These are phyloP conservation scores for Anniella stebbinsi DNA, from an alignment of 2,797 vertebrate species.

Conservation along the genomic window DNA sequence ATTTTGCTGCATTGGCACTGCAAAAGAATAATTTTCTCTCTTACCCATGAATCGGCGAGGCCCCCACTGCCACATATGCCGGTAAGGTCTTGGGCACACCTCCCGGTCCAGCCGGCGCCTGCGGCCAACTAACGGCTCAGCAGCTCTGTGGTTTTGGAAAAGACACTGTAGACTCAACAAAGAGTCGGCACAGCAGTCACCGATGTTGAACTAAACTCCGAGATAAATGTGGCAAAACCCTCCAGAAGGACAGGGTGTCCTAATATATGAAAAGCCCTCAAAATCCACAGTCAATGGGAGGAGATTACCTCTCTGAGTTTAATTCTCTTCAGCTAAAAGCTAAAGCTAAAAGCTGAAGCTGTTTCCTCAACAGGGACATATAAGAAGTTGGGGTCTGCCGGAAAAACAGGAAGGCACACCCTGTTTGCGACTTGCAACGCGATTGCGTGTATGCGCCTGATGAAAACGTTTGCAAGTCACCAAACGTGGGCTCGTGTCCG, in stretches of 20 bases:
- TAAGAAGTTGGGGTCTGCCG: too few species aligned
- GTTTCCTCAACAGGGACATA: too few species aligned
- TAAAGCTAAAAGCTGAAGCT: too few species aligned
- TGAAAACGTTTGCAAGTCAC: too few species aligned
- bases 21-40: slow-evolving; percentile 18
- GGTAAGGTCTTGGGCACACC: neutral
- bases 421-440: too few species aligned
- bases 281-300: neutral
- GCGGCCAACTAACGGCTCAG: neutral
- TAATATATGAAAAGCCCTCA: neutral
- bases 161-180: neutral
- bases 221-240: neutral
- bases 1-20: slow-evolving; percentile 19
- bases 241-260: neutral
- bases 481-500: too few species aligned
- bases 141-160: neutral
- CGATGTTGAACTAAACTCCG: neutral
- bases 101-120: fast-evolving
- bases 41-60: neutral
- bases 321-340: too few species aligned
- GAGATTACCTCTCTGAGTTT: neutral
- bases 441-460: too few species aligned
- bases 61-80: neutral
- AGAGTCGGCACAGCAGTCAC: neutral
- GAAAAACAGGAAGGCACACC: too few species aligned